Evolutionary conservation across 64 coral and sea anemone species (phyloP).

Genomic region (Acropora yongei): DNA sequence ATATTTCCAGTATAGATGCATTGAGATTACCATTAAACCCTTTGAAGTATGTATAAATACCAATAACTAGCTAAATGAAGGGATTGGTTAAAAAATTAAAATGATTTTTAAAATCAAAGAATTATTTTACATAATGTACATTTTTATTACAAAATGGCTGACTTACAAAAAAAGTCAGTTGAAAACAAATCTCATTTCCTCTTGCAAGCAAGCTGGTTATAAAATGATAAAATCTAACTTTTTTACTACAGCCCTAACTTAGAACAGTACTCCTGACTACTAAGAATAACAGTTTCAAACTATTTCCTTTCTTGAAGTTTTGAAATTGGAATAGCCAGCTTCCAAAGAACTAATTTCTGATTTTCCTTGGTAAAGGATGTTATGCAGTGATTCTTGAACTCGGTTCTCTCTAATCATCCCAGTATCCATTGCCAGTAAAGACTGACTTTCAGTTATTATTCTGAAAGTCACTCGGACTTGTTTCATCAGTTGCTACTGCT

Average conservation of each 20-base stretch:
- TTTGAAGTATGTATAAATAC: neutral
- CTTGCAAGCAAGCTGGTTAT: neutral
- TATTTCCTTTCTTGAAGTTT: too few species aligned
- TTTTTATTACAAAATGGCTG: neutral
- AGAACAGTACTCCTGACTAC: neutral
- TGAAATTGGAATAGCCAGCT: too few species aligned
- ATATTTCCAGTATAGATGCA: slow-evolving; percentile 23
- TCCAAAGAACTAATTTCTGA: too few species aligned
- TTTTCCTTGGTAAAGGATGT: too few species aligned
- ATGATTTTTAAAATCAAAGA: too few species aligned
- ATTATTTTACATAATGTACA: neutral
- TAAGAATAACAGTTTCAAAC: too few species aligned
- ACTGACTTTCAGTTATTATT: neutral
- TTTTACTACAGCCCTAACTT: too few species aligned
- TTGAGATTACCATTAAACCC: neutral
- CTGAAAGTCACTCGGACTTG: slow-evolving; percentile 59
- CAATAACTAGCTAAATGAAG: neutral
- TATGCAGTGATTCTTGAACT: too few species aligned
- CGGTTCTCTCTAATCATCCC: neutral
- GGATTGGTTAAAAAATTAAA: too few species aligned
- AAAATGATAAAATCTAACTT: neutral
- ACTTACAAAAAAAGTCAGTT: neutral
- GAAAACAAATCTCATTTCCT: neutral
- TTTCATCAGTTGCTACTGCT: neutral
- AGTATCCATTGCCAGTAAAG: too few species aligned